Percentiles rank a stretch among this genome's conserved stretches.
phyloP scores from a whole-genome alignment of 2,797 vertebrate species.

The Pseudomugil gertrudae region DNA sequence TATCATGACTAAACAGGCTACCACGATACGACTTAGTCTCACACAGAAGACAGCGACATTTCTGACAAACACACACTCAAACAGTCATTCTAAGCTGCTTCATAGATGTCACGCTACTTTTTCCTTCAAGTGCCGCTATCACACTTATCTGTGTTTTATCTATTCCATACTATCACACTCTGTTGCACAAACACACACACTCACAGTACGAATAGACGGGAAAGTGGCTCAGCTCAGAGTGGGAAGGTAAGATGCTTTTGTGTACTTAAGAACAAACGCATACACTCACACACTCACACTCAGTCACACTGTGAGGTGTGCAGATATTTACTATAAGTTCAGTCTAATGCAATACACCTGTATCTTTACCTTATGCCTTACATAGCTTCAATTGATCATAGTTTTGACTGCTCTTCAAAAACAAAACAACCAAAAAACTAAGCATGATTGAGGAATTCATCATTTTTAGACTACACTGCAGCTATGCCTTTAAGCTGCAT shows the following conservation, averaged over 20 bases:
- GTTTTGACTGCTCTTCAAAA: not conserved
- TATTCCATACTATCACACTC: constrained; percentile 44
- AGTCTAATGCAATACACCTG: constrained; percentile 44
- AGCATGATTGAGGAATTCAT: too few species aligned
- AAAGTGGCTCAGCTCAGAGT: constrained; percentile 57
- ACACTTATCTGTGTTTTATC: constrained; percentile 52
- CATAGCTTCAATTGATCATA: not conserved
- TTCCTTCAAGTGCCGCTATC: constrained; percentile 57
- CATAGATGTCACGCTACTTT: constrained; percentile 53
- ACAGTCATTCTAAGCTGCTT: constrained; percentile 58
- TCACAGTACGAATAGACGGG: constrained; percentile 46
- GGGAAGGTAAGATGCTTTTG: constrained; percentile 32
- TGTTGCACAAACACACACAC: constrained; percentile 31
- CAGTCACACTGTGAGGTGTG: constrained; percentile 50
- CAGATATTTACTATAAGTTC: constrained; percentile 53
- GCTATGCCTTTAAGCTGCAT: not conserved
- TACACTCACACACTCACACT: constrained; percentile 41
- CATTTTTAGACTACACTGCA: not conserved
- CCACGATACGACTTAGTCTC: constrained; percentile 58
- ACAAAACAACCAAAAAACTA: constrained; percentile 4
- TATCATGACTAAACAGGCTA: constrained; percentile 32
- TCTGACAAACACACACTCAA: constrained; percentile 62
- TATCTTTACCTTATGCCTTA: not conserved
- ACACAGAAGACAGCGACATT: constrained; percentile 71
- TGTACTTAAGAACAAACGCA: constrained; percentile 42